Percentiles rank a stretch among this genome's conserved stretches.
phyloP scores from a whole-genome alignment of 2,797 vertebrate genomes.

The Acrossocheilus fasciatus region DNA sequence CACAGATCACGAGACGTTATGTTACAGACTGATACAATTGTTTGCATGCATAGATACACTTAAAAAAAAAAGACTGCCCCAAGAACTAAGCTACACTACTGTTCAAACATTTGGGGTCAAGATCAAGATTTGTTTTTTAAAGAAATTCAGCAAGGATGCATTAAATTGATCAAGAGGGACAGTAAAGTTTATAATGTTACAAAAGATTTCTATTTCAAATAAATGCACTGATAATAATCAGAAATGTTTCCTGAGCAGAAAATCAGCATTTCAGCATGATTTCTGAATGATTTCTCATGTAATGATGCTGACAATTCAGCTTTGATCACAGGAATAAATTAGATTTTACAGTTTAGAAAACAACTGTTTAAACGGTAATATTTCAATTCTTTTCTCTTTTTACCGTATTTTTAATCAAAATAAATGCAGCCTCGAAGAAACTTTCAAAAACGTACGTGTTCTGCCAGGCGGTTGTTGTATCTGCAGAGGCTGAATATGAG shows the following conservation, averaged over 20 bases:
- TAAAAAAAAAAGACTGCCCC: neutral
- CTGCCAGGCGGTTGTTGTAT: slow-evolving; percentile 97
- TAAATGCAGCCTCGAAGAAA: neutral
- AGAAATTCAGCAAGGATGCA: neutral
- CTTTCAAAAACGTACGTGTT: slow-evolving; percentile 81
- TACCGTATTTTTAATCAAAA: neutral
- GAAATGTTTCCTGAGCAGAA: neutral
- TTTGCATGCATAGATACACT: neutral
- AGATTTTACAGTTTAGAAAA: too few relatives aligned
- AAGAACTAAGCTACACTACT: neutral
- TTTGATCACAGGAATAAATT: too few relatives aligned
- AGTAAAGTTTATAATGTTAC: neutral
- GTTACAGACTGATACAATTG: neutral
- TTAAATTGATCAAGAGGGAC: neutral
- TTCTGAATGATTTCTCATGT: neutral
- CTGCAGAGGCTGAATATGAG: slow-evolving; percentile 98
- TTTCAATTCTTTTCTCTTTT: neutral
- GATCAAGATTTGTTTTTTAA: too few relatives aligned
- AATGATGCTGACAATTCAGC: too few relatives aligned
- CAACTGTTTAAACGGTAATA: too few relatives aligned
- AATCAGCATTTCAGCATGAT: too few relatives aligned
- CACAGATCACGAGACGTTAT: neutral
- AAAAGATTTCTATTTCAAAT: neutral
- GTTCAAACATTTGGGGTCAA: neutral
- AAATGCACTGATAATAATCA: neutral